These are phyloP conservation scores for Girardinichthys multiradiatus DNA, from an alignment of 2,113 vertebrate species.

Conservation along the genomic window DNA sequence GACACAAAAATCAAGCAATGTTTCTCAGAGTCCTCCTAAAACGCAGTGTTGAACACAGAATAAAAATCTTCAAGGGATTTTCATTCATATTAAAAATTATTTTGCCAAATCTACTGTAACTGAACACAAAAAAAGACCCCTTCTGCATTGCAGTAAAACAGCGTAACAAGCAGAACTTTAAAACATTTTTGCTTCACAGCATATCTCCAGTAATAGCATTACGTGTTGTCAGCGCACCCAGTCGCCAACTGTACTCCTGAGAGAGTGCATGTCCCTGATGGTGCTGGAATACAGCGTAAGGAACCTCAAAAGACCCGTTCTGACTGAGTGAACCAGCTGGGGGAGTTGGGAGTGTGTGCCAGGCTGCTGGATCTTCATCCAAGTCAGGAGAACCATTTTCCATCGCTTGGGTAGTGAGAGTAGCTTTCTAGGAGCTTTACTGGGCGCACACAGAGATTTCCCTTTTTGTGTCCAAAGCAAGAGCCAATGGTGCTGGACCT, in stretches of 20 bases:
- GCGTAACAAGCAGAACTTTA: background rate
- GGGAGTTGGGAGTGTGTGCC: too few relatives aligned
- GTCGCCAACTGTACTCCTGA: constrained; percentile 42
- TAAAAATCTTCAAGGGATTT: constrained; percentile 4
- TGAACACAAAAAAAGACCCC: background rate
- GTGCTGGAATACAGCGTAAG: constrained; percentile 15
- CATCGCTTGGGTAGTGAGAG: background rate
- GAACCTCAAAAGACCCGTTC: constrained; percentile 15
- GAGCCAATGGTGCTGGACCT: background rate
- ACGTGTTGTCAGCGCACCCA: background rate
- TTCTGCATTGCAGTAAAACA: background rate
- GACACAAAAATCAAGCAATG: background rate
- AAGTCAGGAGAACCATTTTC: background rate
- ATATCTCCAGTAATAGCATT: constrained; percentile 17
- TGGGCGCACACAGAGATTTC: constrained; percentile 6
- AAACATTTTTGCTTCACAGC: background rate
- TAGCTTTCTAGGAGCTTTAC: background rate
- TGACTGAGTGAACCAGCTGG: constrained; percentile 3
- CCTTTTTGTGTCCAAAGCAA: constrained; percentile 5
- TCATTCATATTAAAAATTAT: constrained; percentile 6
- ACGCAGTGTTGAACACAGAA: background rate
- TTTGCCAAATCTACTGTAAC: background rate
- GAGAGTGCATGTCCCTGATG: constrained; percentile 32
- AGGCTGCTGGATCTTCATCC: background rate
- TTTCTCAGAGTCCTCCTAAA: background rate